Evolutionary conservation across 2,888 invertebrate genomes (phyloP).

Genomic region (Drosophila aldrichi): DNA sequence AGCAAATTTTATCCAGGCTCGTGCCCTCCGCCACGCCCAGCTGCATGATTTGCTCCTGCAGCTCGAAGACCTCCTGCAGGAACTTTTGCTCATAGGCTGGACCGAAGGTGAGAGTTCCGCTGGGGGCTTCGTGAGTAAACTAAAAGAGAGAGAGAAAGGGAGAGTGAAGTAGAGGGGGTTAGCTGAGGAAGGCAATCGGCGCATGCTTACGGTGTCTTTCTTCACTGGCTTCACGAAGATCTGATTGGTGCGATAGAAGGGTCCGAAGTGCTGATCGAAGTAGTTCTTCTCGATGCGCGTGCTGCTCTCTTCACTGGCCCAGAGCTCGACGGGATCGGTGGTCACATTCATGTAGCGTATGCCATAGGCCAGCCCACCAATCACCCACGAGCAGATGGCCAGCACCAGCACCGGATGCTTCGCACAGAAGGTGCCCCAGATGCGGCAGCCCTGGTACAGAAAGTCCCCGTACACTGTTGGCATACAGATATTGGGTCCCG

Average conservation of each 20-base stretch:
- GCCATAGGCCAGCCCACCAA: conserved; percentile 89
- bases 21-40: conserved; percentile 87
- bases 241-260: conserved; percentile 96
- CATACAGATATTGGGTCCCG: conserved; percentile 48
- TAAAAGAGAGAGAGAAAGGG: conserved; percentile 35
- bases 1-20: conserved; percentile 91
- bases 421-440: conserved; percentile 88
- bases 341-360: conserved; percentile 89
- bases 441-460: conserved; percentile 84
- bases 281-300: conserved; percentile 94
- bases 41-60: conserved; percentile 89
- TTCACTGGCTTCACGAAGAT: conserved; percentile 91
- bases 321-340: conserved; percentile 95
- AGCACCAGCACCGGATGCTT: conserved; percentile 88
- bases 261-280: conserved; percentile 94
- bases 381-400: conserved; percentile 88
- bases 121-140: conserved; percentile 84
- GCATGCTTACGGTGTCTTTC: conserved; percentile 86
- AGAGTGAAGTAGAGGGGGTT: too few relatives aligned
- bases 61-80: conserved; percentile 89
- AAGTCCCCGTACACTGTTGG: conserved; percentile 81
- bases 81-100: conserved; percentile 93
- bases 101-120: conserved; percentile 88
- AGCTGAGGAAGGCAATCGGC: background rate
- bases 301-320: conserved; percentile 94